Conservation (phyloP, 2,888 invertebrate genomes). For the Nezara viridula region DNA sequence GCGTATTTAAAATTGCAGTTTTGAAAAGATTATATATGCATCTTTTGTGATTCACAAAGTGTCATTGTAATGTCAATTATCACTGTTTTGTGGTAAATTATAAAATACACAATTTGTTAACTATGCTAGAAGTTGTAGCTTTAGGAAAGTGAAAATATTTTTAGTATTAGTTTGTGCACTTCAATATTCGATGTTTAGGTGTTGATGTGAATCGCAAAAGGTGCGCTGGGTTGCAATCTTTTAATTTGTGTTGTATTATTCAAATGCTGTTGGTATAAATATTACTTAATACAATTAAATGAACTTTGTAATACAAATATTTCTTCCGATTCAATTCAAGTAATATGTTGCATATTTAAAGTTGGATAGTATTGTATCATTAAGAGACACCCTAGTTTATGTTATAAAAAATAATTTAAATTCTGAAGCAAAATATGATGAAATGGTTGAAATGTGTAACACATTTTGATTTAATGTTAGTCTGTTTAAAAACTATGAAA, state of each 20-base stretch:
- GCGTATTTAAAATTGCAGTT: constrained; percentile 61
- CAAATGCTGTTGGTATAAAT: background rate
- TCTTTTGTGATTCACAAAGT: constrained; percentile 63
- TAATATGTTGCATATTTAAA: background rate
- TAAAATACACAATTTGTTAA: constrained; percentile 49
- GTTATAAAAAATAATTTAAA: background rate
- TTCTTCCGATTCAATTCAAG: background rate
- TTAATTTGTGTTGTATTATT: constrained; percentile 3
- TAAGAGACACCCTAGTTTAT: background rate
- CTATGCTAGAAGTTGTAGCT: constrained; percentile 58
- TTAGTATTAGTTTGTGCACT: constrained; percentile 58
- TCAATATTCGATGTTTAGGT: constrained; percentile 55
- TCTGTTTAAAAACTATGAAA: background rate
- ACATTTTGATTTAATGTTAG: background rate
- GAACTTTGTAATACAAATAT: background rate
- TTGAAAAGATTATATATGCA: constrained; percentile 58
- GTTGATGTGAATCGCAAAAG: constrained; percentile 63
- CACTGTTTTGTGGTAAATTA: constrained; percentile 58
- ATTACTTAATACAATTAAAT: constrained; percentile 26
- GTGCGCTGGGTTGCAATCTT: constrained; percentile 63
- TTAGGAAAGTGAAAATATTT: constrained; percentile 57
- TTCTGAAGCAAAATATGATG: background rate
- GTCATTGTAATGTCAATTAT: constrained; percentile 62
- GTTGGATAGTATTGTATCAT: background rate
- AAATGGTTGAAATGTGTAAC: background rate